These are phyloP conservation scores for Orgyia antiqua DNA, from an alignment of 2,888 invertebrate genomes.

Conservation along the genomic window DNA sequence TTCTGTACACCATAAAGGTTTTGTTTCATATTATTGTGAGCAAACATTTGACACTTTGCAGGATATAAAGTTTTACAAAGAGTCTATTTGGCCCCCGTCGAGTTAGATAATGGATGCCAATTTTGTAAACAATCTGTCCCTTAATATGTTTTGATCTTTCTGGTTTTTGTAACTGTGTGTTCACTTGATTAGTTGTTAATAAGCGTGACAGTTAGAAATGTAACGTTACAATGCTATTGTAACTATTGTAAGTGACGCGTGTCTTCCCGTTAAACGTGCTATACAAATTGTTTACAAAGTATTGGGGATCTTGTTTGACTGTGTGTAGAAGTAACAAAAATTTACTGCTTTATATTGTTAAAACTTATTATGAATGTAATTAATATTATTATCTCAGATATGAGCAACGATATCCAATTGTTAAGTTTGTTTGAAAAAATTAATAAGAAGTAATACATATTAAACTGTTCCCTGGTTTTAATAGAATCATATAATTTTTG, in stretches of 20 bases:
- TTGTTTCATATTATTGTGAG: conserved; percentile 25
- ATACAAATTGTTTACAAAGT: conserved; percentile 4
- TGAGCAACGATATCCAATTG: too few species aligned
- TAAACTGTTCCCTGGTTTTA: too few species aligned
- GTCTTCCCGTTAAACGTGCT: conserved; percentile 48
- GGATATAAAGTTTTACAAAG: conserved; percentile 40
- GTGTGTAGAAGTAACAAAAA: too few species aligned
- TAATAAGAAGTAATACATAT: too few species aligned
- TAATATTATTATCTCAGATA: too few species aligned
- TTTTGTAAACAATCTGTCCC: conserved; percentile 60
- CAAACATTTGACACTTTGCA: conserved; percentile 48
- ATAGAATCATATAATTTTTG: too few species aligned
- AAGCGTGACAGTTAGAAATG: conserved; percentile 48
- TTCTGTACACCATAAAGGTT: conserved; percentile 32
- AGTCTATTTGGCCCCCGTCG: conserved; percentile 56
- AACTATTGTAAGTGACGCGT: conserved; percentile 44
- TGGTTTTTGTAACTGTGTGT: conserved; percentile 48
- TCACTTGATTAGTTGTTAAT: conserved; percentile 55
- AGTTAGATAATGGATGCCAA: conserved; percentile 54
- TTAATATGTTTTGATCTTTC: conserved; percentile 76
- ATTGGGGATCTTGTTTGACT: too few species aligned
- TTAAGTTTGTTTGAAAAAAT: too few species aligned
- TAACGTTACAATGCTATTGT: conserved; percentile 44
- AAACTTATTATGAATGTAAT: too few species aligned
- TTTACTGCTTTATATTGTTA: too few species aligned